Conservation (phyloP, 2,113 vertebrate species). For the Oxygymnocypris stewartii region DNA sequence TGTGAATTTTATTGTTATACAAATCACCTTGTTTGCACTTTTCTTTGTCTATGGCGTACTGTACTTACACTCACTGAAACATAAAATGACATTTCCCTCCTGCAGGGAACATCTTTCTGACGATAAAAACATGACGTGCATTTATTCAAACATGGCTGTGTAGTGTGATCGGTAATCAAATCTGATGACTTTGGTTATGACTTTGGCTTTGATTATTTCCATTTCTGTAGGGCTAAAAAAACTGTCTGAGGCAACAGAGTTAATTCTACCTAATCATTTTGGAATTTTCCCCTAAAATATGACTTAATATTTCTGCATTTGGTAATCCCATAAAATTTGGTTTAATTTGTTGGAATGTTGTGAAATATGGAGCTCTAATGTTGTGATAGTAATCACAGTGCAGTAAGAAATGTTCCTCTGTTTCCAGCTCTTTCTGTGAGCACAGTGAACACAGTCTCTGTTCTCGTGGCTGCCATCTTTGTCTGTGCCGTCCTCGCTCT, state of each 20-base stretch:
- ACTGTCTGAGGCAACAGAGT: not conserved
- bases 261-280: too few species aligned
- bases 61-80: conserved; percentile 18
- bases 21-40: conserved; percentile 15
- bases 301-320: too few species aligned
- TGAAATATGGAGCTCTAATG: too few species aligned
- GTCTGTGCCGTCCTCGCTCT: too few species aligned
- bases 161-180: conserved; percentile 34
- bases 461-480: too few species aligned
- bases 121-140: conserved; percentile 28
- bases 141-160: conserved; percentile 7
- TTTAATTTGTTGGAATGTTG: too few species aligned
- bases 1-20: conserved; percentile 13
- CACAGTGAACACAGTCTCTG: too few species aligned
- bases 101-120: conserved; percentile 15
- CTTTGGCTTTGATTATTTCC: conserved; percentile 38
- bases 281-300: too few species aligned
- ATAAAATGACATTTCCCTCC: conserved; percentile 27
- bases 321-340: too few species aligned
- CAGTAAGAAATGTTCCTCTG: too few species aligned
- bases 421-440: too few species aligned
- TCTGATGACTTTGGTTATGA: conserved; percentile 30
- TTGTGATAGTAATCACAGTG: too few species aligned
- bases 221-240: not conserved
- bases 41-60: conserved; percentile 2